phyloP scores from a whole-genome alignment of 2,797 vertebrate genomes.

The Meda fulgida region DNA sequence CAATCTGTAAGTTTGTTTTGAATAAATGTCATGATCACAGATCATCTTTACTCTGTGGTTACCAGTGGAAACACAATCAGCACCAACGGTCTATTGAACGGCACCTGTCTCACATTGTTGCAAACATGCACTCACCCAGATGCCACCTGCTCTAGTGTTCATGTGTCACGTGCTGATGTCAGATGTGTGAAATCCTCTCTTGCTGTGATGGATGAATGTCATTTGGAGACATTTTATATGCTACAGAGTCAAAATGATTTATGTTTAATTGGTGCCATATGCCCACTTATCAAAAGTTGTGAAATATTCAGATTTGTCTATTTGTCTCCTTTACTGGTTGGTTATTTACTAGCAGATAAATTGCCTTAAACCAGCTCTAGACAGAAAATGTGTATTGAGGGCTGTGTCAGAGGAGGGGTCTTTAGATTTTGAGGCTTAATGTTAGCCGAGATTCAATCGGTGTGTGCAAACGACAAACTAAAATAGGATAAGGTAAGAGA shows the following conservation, averaged over 20 bases:
- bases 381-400: background rate
- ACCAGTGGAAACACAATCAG: conserved; percentile 11
- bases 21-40: background rate
- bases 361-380: background rate
- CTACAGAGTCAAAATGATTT: background rate
- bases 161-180: conserved; percentile 34
- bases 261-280: background rate
- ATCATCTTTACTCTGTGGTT: conserved; percentile 1
- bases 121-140: conserved; percentile 22
- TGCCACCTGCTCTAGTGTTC: conserved; percentile 48
- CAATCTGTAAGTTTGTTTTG: background rate
- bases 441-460: background rate
- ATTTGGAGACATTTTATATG: background rate
- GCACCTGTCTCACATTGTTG: conserved; percentile 36
- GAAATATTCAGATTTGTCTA: background rate
- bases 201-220: conserved; percentile 35
- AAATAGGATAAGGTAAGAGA: conserved; percentile 12
- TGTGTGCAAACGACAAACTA: background rate
- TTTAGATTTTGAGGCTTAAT: background rate
- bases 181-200: conserved; percentile 31
- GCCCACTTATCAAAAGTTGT: background rate
- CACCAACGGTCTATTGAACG: conserved; percentile 17
- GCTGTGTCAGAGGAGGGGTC: background rate
- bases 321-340: background rate
- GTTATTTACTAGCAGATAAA: background rate